phyloP scores from a whole-genome alignment of 2,888 invertebrate species.

The Phasia obesa region DNA sequence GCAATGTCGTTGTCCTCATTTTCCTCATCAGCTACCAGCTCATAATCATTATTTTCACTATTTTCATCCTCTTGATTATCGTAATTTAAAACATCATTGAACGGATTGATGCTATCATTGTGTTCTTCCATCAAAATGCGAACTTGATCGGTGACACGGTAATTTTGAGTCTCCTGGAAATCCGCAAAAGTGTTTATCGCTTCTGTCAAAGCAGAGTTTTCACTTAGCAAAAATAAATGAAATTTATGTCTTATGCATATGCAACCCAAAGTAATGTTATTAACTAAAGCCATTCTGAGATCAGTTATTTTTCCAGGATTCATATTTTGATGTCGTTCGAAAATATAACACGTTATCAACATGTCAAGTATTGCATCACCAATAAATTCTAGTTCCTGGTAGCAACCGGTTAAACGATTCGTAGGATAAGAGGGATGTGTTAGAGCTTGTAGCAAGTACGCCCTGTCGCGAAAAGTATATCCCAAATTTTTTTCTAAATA shows the following conservation, averaged over 20 bases:
- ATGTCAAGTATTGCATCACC: constrained; percentile 97
- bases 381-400: constrained; percentile 94
- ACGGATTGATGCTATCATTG: constrained; percentile 35
- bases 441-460: constrained; percentile 93
- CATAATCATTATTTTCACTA: constrained; percentile 22
- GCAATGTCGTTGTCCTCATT: background rate
- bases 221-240: constrained; percentile 87
- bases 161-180: constrained; percentile 78
- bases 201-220: constrained; percentile 83
- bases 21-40: background rate
- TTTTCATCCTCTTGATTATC: constrained; percentile 26
- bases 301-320: constrained; percentile 95
- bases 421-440: constrained; percentile 95
- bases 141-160: constrained; percentile 80
- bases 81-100: constrained; percentile 42
- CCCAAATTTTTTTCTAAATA: constrained; percentile 86
- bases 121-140: constrained; percentile 79
- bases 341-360: constrained; percentile 93
- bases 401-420: constrained; percentile 92
- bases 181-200: constrained; percentile 82
- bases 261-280: constrained; percentile 97
- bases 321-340: constrained; percentile 87
- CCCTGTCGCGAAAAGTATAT: constrained; percentile 91
- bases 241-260: constrained; percentile 92
- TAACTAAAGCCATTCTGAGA: constrained; percentile 96